Evolutionary conservation across 2,888 invertebrate species (phyloP).

Genomic region (Agonum fuliginosum): DNA sequence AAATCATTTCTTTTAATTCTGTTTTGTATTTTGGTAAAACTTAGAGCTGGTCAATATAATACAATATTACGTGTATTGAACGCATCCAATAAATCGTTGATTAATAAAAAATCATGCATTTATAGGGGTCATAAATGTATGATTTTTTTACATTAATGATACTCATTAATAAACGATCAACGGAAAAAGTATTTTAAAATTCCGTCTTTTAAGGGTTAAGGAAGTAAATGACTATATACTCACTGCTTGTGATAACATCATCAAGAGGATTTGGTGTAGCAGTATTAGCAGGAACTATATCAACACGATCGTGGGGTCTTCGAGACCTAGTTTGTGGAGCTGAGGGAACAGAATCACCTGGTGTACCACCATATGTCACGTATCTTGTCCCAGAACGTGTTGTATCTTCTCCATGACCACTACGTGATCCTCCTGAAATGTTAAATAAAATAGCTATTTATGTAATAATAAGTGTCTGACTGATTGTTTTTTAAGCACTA

Average conservation of each 20-base stretch:
- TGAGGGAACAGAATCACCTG: constrained; percentile 69
- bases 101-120: too few relatives aligned
- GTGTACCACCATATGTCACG: constrained; percentile 69
- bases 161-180: neutral
- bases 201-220: neutral
- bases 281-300: constrained; percentile 71
- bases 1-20: too few relatives aligned
- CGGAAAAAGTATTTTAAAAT: neutral
- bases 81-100: too few relatives aligned
- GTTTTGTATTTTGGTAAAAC: too few relatives aligned
- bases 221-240: constrained; percentile 63
- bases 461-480: too few relatives aligned
- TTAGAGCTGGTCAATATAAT: too few relatives aligned
- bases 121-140: neutral
- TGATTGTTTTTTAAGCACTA: too few relatives aligned
- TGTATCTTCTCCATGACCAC: constrained; percentile 72
- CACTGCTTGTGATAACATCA: constrained; percentile 71
- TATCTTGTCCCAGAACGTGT: constrained; percentile 68
- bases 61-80: too few relatives aligned
- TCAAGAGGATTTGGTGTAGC: constrained; percentile 71
- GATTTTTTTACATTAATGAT: neutral
- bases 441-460: too few relatives aligned
- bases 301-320: constrained; percentile 69
- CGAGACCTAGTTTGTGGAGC: constrained; percentile 69
- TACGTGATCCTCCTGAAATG: constrained; percentile 74